Percentiles rank a stretch among this genome's conserved stretches.
Evolutionary conservation across 2,888 invertebrate genomes (phyloP).

Genomic region (Nebria salina): DNA sequence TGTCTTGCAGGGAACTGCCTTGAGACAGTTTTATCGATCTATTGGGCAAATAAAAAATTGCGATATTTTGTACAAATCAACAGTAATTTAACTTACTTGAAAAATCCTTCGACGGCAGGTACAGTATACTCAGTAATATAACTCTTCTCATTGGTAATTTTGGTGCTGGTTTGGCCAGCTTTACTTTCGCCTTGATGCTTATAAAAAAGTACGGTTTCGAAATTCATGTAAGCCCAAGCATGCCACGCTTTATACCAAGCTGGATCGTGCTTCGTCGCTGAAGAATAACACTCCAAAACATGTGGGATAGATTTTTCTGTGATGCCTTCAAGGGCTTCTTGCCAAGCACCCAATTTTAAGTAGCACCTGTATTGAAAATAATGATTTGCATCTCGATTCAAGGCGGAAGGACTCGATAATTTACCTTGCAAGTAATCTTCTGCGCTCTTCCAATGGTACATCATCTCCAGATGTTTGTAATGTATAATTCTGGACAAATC

Average conservation of each 20-base stretch:
- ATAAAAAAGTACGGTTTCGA: conserved; percentile 84
- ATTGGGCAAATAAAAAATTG: conserved; percentile 48
- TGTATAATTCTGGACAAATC: conserved; percentile 76
- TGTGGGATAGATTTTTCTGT: conserved; percentile 80
- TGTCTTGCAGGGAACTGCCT: conserved; percentile 95
- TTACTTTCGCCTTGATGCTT: conserved; percentile 63
- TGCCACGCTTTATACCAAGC: conserved; percentile 99
- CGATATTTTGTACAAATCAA: neutral
- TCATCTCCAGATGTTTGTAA: conserved; percentile 66
- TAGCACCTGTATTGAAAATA: conserved; percentile 70
- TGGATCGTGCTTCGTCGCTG: conserved; percentile 85
- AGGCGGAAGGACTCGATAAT: neutral
- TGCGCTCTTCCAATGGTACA: conserved; percentile 66
- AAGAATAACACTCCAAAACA: conserved; percentile 79
- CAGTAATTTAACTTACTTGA: conserved; percentile 61
- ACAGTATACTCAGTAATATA: conserved; percentile 81
- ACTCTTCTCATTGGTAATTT: conserved; percentile 53
- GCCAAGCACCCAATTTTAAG: conserved; percentile 94
- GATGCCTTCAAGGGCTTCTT: conserved; percentile 85
- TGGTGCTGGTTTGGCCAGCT: conserved; percentile 51
- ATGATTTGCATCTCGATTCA: too few relatives aligned
- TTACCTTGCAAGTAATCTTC: conserved; percentile 71
- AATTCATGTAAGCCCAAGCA: conserved; percentile 97
- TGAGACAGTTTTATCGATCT: conserved; percentile 92
- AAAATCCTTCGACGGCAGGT: conserved; percentile 94